Conservation (phyloP, 2,113 vertebrate genomes). For the Zosterops lateralis region DNA sequence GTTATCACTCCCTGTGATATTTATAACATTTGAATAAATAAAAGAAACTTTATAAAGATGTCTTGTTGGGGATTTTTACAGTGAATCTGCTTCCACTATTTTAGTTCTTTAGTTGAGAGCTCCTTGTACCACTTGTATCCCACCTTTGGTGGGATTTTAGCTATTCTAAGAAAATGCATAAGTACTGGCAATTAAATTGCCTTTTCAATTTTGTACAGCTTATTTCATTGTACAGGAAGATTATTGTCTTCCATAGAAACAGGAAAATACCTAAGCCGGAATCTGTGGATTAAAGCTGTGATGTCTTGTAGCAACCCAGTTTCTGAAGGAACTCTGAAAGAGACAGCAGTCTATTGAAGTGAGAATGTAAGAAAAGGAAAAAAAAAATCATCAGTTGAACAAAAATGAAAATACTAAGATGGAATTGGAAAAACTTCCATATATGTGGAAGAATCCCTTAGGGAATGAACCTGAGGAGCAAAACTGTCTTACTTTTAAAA, state of each 20-base stretch:
- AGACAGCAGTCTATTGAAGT: background rate
- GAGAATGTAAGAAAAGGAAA: background rate
- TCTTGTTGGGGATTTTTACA: background rate
- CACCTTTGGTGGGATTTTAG: slow-evolving; percentile 44
- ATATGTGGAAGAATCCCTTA: background rate
- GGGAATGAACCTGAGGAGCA: background rate
- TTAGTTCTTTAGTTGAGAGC: slow-evolving; percentile 44
- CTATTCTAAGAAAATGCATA: slow-evolving; percentile 45
- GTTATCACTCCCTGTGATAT: slow-evolving; percentile 20
- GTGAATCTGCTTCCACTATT: slow-evolving; percentile 37
- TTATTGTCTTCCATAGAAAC: slow-evolving; percentile 48
- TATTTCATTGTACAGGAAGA: slow-evolving; percentile 64
- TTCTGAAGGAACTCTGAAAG: slow-evolving; percentile 10
- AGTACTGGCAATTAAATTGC: slow-evolving; percentile 66
- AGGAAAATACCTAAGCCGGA: slow-evolving; percentile 18
- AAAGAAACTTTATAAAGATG: background rate
- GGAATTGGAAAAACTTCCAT: background rate
- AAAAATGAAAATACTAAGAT: background rate
- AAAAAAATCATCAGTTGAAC: background rate
- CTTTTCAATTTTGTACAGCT: slow-evolving; percentile 70
- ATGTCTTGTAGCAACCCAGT: background rate
- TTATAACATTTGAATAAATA: slow-evolving; percentile 20
- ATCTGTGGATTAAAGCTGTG: background rate
- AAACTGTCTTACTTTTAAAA: background rate
- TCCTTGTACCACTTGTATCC: slow-evolving; percentile 20